These are phyloP conservation scores for Plebejus melissa DNA, from an alignment of 2,888 invertebrate genomes.

Conservation along the genomic window DNA sequence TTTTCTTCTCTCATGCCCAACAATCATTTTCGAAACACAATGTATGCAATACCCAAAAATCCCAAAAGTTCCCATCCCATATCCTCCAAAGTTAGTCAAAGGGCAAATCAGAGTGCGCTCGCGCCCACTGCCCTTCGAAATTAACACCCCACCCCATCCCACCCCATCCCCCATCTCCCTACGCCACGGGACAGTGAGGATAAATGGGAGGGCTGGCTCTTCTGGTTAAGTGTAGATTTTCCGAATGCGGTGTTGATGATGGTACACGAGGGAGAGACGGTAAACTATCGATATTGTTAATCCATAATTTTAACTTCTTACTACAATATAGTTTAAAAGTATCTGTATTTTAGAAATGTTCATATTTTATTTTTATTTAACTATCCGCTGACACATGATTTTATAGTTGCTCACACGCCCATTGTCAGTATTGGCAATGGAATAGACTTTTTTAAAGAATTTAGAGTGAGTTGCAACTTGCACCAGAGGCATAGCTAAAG, in stretches of 20 bases:
- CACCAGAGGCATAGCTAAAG: too few relatives aligned
- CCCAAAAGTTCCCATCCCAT: constrained; percentile 38
- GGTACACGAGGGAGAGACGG: constrained; percentile 51
- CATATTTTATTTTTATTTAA: too few relatives aligned
- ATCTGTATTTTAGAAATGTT: too few relatives aligned
- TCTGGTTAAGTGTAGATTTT: constrained; percentile 80
- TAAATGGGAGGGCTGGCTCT: constrained; percentile 79
- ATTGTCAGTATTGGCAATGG: too few relatives aligned
- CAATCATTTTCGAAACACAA: constrained; percentile 16
- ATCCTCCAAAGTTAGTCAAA: constrained; percentile 50
- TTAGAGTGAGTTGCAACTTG: too few relatives aligned
- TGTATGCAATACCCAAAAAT: constrained; percentile 39
- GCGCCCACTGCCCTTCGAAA: constrained; percentile 66
- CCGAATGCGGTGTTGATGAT: constrained; percentile 80
- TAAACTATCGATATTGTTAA: constrained; percentile 45
- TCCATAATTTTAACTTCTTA: constrained; percentile 1
- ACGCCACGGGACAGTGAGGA: constrained; percentile 74
- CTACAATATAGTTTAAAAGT: not conserved
- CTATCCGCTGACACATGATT: too few relatives aligned
- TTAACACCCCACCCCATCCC: constrained; percentile 34
- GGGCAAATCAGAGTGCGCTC: constrained; percentile 59
- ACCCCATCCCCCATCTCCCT: constrained; percentile 46
- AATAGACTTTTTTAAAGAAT: too few relatives aligned
- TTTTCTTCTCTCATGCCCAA: not conserved
- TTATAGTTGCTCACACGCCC: too few relatives aligned